Evolutionary conservation across 2,888 invertebrate species (phyloP).

Genomic region (Chrysolina haemoptera): DNA sequence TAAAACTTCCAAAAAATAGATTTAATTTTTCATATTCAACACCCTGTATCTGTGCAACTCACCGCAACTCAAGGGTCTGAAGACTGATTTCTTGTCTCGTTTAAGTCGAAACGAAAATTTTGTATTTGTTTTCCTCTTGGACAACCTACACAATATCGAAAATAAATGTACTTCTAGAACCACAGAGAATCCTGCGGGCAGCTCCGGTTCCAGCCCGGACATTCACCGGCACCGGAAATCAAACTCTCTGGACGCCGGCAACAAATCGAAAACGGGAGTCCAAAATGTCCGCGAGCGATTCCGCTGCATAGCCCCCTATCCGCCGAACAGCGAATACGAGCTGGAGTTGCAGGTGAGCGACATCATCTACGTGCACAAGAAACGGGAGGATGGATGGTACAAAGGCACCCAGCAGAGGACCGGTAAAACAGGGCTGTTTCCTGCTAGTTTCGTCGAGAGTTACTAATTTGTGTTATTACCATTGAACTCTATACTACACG

Average conservation of each 20-base stretch:
- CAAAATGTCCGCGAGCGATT: conserved; percentile 74
- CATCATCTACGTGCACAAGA: conserved; percentile 91
- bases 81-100: no score
- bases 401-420: conserved; percentile 93
- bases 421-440: conserved; percentile 94
- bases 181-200: conserved; percentile 62
- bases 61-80: no score
- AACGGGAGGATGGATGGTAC: conserved; percentile 96
- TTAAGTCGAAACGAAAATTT: no score
- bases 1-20: no score
- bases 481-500: no score
- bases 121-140: no score
- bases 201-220: conserved; percentile 66
- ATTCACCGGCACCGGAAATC: conserved; percentile 77
- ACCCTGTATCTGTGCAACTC: no score
- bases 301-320: conserved; percentile 94
- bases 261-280: conserved; percentile 61
- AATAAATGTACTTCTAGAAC: conserved; percentile 23
- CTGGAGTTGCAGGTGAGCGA: conserved; percentile 92
- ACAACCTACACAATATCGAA: not conserved
- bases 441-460: conserved; percentile 87
- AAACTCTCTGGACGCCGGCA: conserved; percentile 85
- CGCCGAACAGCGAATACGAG: conserved; percentile 94
- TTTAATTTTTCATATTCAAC: no score
- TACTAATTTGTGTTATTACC: conserved; percentile 46